A percentile compares a stretch with the other conserved stretches of the same genome.
These are phyloP conservation scores for Galagoides demidoff DNA, from an alignment of 2,797 vertebrate species.

Conservation along the genomic window DNA sequence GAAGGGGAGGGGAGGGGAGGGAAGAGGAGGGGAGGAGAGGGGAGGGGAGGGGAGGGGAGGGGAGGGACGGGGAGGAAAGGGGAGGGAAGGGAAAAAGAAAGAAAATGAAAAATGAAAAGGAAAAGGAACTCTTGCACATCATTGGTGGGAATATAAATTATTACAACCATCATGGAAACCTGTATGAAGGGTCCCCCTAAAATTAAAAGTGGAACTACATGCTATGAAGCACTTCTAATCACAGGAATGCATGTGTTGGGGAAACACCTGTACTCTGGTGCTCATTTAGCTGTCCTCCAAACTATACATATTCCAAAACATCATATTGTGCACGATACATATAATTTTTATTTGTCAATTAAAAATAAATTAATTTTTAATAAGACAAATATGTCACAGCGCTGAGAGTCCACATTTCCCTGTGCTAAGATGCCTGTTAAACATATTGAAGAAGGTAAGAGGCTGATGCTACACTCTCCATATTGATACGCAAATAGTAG, in stretches of 20 bases:
- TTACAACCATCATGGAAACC: background rate
- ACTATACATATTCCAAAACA: background rate
- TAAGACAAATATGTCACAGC: background rate
- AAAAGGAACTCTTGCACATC: background rate
- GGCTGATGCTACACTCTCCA: background rate
- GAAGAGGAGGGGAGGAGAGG: no score
- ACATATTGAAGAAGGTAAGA: background rate
- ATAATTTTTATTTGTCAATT: background rate
- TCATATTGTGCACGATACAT: background rate
- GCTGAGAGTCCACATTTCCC: background rate
- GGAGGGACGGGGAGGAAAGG: no score
- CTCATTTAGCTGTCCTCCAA: background rate
- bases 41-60: fast-evolving
- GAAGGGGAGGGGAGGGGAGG: no score
- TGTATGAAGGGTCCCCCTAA: background rate
- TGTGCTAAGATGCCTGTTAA: background rate
- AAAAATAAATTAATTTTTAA: background rate
- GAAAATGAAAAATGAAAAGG: background rate
- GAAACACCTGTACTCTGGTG: no score
- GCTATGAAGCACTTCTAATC: background rate
- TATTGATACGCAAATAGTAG: background rate
- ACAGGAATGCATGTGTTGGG: no score
- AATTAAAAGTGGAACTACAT: background rate
- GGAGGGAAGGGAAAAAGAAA: no score
- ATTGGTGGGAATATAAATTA: background rate